Percentiles rank a stretch among this genome's conserved stretches.
Conservation (phyloP, 2,113 vertebrate genomes). For the Circaetus cinerascens region DNA sequence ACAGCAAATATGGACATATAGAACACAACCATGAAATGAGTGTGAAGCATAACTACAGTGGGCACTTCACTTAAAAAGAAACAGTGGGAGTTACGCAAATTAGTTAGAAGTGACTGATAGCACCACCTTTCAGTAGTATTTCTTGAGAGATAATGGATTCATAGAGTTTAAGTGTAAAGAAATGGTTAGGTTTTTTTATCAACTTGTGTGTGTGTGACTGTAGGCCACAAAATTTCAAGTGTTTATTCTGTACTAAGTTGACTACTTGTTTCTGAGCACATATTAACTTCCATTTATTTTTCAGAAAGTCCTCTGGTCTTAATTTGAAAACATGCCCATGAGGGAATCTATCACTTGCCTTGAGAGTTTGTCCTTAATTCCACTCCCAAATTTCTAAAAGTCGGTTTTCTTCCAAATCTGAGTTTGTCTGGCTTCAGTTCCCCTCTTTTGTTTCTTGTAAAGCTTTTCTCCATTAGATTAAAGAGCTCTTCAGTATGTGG, state of each 20-base stretch:
- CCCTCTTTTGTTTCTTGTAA: background rate
- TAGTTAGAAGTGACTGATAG: background rate
- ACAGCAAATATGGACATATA: background rate
- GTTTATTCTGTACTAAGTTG: background rate
- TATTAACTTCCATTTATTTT: background rate
- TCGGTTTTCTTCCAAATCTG: background rate
- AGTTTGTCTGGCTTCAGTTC: background rate
- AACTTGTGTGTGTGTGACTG: background rate
- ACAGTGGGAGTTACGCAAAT: background rate
- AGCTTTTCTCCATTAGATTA: constrained; percentile 20
- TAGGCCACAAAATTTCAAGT: background rate
- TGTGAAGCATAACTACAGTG: background rate
- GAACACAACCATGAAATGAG: background rate
- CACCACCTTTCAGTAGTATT: background rate
- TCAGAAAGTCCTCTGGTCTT: background rate
- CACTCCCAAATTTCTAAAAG: background rate
- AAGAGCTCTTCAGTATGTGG: constrained; percentile 13
- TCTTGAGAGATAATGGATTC: background rate
- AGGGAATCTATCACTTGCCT: background rate
- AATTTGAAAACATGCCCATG: background rate
- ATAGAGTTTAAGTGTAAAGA: background rate
- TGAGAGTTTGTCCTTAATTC: constrained; percentile 7
- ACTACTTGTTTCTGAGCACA: background rate
- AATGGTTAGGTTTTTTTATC: background rate
- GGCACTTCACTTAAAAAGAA: background rate